Evolutionary conservation across 2,888 invertebrate genomes (phyloP).

Genomic region (Hirtodrosophila histrioides): DNA sequence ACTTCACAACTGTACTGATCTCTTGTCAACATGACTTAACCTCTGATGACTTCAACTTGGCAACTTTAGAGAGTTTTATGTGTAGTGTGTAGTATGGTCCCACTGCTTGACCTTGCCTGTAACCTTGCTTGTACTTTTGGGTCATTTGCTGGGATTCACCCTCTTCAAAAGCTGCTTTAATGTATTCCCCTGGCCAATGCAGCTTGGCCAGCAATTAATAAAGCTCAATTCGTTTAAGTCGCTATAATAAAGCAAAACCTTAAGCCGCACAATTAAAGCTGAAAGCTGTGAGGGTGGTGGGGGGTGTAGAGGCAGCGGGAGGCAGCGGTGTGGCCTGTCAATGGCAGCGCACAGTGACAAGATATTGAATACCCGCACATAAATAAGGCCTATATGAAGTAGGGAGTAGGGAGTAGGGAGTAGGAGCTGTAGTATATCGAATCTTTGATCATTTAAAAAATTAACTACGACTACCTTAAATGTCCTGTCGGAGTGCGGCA

Average conservation of each 20-base stretch:
- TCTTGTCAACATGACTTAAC: constrained; percentile 61
- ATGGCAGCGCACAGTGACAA: constrained; percentile 52
- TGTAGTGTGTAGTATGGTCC: background rate
- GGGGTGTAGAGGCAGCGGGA: background rate
- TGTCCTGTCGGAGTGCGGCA: constrained; percentile 42
- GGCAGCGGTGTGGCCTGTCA: constrained; percentile 38
- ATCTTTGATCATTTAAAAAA: constrained; percentile 71
- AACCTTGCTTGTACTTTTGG: constrained; percentile 39
- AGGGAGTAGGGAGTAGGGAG: constrained; percentile 19
- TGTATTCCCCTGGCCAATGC: constrained; percentile 14
- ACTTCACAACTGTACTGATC: constrained; percentile 42
- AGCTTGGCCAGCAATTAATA: constrained; percentile 64
- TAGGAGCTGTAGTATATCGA: constrained; percentile 26
- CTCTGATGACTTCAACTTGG: constrained; percentile 33
- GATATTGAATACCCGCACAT: constrained; percentile 45
- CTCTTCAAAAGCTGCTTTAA: constrained; percentile 34
- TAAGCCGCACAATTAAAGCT: constrained; percentile 74
- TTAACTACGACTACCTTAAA: constrained; percentile 64
- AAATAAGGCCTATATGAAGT: constrained; percentile 37
- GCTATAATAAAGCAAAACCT: constrained; percentile 68
- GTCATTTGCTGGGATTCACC: constrained; percentile 38
- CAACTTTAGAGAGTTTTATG: constrained; percentile 11
- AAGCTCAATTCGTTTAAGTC: constrained; percentile 69
- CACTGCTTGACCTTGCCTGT: constrained; percentile 51
- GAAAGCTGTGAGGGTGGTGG: constrained; percentile 24